Percentiles rank a stretch among this genome's conserved stretches.
phyloP scores from a whole-genome alignment of 1,140 invertebrate genomes.

The Anastrepha obliqua region DNA sequence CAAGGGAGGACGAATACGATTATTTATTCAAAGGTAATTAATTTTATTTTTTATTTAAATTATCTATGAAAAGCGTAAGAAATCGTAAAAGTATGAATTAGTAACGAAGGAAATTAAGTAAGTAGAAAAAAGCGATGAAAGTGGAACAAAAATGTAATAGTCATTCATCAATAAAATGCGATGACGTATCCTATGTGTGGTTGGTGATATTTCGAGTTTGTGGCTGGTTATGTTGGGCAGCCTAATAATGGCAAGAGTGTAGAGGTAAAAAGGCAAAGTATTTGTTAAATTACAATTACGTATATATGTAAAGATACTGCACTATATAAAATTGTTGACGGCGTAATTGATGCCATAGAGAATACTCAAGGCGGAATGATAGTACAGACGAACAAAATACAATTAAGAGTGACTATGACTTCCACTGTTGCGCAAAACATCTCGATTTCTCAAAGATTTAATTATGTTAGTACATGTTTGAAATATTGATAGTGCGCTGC shows the following conservation, averaged over 20 bases:
- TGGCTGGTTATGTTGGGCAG: not conserved
- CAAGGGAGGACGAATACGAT: slow-evolving; percentile 99
- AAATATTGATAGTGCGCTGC: not conserved
- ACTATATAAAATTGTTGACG: no score
- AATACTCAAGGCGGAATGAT: no score
- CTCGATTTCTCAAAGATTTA: no score
- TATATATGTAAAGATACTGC: no score
- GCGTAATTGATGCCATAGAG: no score
- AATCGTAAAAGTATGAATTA: not conserved
- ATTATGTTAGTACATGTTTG: no score
- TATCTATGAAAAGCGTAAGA: not conserved
- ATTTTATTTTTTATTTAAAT: not conserved
- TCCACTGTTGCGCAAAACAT: no score
- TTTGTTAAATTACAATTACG: no score
- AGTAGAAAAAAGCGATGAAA: slow-evolving; percentile 12
- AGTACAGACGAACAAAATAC: no score
- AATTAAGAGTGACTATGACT: no score
- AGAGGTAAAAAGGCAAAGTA: no score
- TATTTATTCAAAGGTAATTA: slow-evolving; percentile 99
- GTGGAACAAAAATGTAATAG: slow-evolving; percentile 20
- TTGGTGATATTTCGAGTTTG: slow-evolving; percentile 1
- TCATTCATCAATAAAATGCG: slow-evolving; percentile 36
- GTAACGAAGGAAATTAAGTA: not conserved
- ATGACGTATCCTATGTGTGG: slow-evolving; percentile 36
- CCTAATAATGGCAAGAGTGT: not conserved